Evolutionary conservation across 2,113 vertebrate genomes (phyloP), one percentile per base, ranked within the genome.

Genomic region (Neogale vison): DNA sequence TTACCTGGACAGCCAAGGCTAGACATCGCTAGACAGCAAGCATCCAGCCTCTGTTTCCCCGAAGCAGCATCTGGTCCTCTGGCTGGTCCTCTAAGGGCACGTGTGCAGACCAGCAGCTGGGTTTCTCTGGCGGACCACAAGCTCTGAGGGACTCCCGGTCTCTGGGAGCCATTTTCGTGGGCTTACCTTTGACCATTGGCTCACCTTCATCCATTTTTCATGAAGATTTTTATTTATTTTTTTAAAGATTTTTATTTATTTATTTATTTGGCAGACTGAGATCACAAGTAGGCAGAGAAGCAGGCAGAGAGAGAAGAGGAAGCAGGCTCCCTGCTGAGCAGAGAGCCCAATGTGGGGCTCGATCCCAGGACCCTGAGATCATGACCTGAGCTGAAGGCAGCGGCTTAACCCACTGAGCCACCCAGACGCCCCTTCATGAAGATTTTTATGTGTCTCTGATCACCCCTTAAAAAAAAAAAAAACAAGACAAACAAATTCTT

Each of bases 111-210:
- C 61, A 34, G 47, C 98, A 98, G 98, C 96, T 97, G 97, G 93
- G 95, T 42, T 80, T 96, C 87, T 96, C 91, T 96, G 96, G 90
- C 91, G 63, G 55, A 61, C 50, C 71, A 86, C 90, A 79, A 96
- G 98, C 59, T 93, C 95, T 29, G 80, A 85, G 94, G 72, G 92
- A 90, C 96, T 92, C 83, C 89, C 88, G 93, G 88, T 92, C 86
- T 98, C 97, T 96, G 77, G 95, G 74, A 97, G 89, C 95, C 93
- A 42, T 97, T 98, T 98, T 97, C 90, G 94, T 96, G 97, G 97
- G 97, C 96, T 98, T 96, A 96, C 97, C 98, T 98, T 98, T 98
- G 97, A 90, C 97, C 97, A 31, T 77, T 47, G 42, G 74, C 74
- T 77, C 74, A 47, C 74, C 76, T 77, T 77, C 80, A 88, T 96